phyloP scores from a whole-genome alignment of 2,113 vertebrate genomes.

The Cranoglanis bouderius region DNA sequence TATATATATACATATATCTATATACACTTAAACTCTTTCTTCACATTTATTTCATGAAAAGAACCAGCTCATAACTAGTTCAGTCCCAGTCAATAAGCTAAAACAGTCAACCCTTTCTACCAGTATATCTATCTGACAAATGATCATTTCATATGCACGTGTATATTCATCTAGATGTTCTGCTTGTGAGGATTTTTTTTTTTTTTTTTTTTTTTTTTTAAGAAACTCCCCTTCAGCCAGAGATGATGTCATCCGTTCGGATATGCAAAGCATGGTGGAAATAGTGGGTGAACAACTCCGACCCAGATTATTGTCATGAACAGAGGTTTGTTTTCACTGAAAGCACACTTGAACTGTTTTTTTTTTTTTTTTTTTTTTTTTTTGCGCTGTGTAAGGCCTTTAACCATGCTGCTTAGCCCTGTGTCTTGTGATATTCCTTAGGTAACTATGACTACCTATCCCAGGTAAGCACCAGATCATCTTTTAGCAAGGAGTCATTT shows the following conservation, averaged over 20 bases:
- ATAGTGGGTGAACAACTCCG: constrained; percentile 38
- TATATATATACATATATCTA: neutral
- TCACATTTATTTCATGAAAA: neutral
- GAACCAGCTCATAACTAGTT: neutral
- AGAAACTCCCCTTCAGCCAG: neutral
- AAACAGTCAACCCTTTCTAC: neutral
- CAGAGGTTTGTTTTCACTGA: constrained; percentile 26
- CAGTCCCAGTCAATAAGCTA: neutral
- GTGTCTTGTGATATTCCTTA: neutral
- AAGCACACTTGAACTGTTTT: constrained; percentile 21
- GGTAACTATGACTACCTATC: neutral
- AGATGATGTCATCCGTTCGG: constrained; percentile 54
- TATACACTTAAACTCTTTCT: neutral
- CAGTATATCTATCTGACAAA: neutral
- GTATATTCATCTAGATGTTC: neutral
- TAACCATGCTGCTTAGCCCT: neutral
- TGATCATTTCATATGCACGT: neutral
- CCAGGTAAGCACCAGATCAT: neutral
- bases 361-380: neutral
- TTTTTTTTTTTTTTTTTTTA: neutral
- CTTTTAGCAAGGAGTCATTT: neutral
- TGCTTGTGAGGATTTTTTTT: constrained; percentile 1
- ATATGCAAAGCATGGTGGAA: constrained; percentile 48
- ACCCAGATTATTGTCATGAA: constrained; percentile 36
- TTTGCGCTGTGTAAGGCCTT: constrained; percentile 7